Conservation (phyloP, 2,797 vertebrate genomes). For the Margarornis squamiger region DNA sequence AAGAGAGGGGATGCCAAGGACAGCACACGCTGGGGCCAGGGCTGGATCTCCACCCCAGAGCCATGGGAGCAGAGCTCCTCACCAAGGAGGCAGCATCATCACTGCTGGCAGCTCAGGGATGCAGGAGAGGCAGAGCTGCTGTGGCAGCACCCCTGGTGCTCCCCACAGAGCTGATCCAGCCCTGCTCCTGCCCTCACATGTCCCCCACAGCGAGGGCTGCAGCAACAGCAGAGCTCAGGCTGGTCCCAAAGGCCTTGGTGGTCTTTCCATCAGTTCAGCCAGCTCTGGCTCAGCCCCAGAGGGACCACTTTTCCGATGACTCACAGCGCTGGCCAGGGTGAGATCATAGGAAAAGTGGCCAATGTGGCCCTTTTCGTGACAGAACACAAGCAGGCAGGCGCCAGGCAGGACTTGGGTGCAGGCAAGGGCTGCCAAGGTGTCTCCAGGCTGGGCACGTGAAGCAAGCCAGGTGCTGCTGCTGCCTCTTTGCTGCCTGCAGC, state of each 20-base stretch:
- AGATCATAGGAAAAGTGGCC: background rate
- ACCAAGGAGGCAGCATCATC: background rate
- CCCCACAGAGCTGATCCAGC: background rate
- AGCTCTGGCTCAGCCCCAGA: background rate
- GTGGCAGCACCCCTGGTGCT: background rate
- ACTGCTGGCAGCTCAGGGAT: background rate
- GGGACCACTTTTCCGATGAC: background rate
- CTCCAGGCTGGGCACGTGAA: background rate
- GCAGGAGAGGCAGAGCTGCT: background rate
- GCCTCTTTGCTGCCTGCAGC: background rate
- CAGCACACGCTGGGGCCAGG: accelerated
- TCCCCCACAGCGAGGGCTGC: background rate
- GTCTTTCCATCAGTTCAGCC: background rate
- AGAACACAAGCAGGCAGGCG: accelerated
- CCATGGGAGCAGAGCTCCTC: accelerated
- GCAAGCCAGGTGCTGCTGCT: background rate
- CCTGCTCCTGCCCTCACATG: background rate
- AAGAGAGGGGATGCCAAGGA: background rate
- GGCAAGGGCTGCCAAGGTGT: background rate
- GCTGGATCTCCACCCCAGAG: background rate
- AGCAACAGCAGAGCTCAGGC: background rate
- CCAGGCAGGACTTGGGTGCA: background rate
- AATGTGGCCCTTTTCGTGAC: background rate
- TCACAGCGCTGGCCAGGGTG: background rate
- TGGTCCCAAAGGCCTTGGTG: background rate